Base-by-base conservation (phyloP, 2,888 invertebrate species). In the Meta bourneti region DNA sequence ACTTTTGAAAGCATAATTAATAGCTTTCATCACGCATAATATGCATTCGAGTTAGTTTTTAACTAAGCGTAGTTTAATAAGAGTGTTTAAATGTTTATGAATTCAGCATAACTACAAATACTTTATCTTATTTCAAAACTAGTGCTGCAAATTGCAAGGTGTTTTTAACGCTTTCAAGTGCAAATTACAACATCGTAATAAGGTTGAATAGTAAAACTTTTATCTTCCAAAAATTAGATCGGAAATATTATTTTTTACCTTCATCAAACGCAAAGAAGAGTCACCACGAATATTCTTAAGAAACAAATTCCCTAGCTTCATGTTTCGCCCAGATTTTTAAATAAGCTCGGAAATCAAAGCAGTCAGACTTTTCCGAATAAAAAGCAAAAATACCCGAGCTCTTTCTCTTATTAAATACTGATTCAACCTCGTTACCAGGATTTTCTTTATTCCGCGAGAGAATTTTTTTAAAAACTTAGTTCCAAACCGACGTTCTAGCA, bases 371-470 rank as follows among this genome's bases (percentile, higher is more conserved):
- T 16, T 16, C 61, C 5, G 61, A 61, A 9, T 61, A 61, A 61
- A 61, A 61, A 61, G 11, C 61, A 16, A 61, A 61, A 61, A 61
- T 16, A 61, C 11, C 61, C 61, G 7, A 54, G 7, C 75, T 75
- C 75, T 75, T 79, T 75, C 54, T 52, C 75, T 84, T 75, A 84
- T 84, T 75, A 75, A 84, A 84, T 84, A 84, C 84, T 84, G 84
- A 84, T 84, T 84, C 74, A 75, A 48, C 52, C 85, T 86, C 78
- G 78, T 86, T 86, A 86, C 51, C n/a, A 49, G 54, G 51, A 52
- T 16, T 78, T 54, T n/a, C 51, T 86, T 70, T 78, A 78, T 51
- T 16, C 78, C n/a, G 16, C 48, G 49, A 69, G 48, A 71, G 71
- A 54, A 70, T 11, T 48, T 48, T 70, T 8, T 75, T 34, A 1